These are phyloP conservation scores for Notoglanidium macrostoma DNA, from an alignment of 2,797 vertebrate species.

Conservation along the genomic window DNA sequence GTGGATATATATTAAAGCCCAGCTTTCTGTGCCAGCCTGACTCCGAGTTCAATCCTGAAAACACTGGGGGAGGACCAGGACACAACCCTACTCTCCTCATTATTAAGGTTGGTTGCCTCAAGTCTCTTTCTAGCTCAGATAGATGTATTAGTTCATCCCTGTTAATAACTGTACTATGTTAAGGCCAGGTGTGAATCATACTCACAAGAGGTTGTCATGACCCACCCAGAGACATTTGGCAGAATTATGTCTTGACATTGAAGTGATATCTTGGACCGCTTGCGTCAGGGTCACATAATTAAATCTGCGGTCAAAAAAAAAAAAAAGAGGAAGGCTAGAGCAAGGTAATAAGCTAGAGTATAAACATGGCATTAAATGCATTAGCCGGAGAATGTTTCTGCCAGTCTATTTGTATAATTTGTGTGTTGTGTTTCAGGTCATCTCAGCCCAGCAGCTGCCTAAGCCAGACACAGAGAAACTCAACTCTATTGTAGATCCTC, in stretches of 20 bases:
- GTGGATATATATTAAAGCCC: constrained; percentile 88
- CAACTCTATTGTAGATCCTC: constrained; percentile 91
- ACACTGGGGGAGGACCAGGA: constrained; percentile 73
- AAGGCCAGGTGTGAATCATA: constrained; percentile 8
- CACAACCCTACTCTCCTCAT: constrained; percentile 72
- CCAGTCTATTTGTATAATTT: background rate
- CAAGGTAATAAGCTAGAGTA: background rate
- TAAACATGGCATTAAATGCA: constrained; percentile 3
- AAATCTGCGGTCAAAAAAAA: background rate
- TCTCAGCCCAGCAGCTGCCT: constrained; percentile 95
- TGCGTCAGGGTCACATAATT: background rate
- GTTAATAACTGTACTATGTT: background rate
- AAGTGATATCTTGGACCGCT: background rate
- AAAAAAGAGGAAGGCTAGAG: background rate
- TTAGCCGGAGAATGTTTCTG: constrained; percentile 6
- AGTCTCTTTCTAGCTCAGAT: background rate
- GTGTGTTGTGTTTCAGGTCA: constrained; percentile 74
- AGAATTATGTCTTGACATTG: constrained; percentile 24
- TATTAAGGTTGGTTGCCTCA: constrained; percentile 73
- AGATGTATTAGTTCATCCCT: background rate
- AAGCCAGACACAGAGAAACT: constrained; percentile 88
- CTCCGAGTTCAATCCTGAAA: constrained; percentile 79
- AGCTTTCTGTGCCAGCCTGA: constrained; percentile 73
- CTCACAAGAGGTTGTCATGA: background rate
- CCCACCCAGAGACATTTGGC: constrained; percentile 16